phyloP scores from a whole-genome alignment of 2,888 invertebrate species.

The Athetis lepigone region DNA sequence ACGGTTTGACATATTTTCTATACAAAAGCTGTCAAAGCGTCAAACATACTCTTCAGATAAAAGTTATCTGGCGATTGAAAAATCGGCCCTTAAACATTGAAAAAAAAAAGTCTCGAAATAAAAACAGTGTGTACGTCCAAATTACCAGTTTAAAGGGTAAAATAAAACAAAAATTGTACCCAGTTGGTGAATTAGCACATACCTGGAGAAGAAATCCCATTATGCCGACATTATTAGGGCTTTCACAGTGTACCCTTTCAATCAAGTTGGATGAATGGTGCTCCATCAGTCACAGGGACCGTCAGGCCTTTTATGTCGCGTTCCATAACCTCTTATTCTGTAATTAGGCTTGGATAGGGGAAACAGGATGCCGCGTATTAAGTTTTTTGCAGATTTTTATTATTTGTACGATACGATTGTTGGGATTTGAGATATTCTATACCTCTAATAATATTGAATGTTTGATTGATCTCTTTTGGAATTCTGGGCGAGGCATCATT shows the following conservation, averaged over 20 bases:
- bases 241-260: slow-evolving; percentile 80
- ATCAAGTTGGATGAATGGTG: slow-evolving; percentile 82
- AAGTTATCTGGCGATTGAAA: too few relatives aligned
- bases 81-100: too few relatives aligned
- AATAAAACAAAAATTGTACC: slow-evolving; percentile 47
- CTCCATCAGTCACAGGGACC: slow-evolving; percentile 81
- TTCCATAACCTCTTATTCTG: slow-evolving; percentile 72
- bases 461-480: slow-evolving; percentile 21
- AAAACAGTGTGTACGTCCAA: slow-evolving; percentile 3
- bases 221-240: slow-evolving; percentile 73
- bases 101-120: slow-evolving; percentile 2
- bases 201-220: slow-evolving; percentile 78
- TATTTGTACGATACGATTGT: slow-evolving; percentile 42
- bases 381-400: slow-evolving; percentile 71
- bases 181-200: slow-evolving; percentile 71
- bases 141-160: slow-evolving; percentile 38
- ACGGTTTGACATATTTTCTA: too few relatives aligned
- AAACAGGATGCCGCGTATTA: slow-evolving; percentile 81
- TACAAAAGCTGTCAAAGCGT: too few relatives aligned
- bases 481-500: not conserved
- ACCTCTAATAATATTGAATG: slow-evolving; percentile 31
- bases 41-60: too few relatives aligned
- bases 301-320: slow-evolving; percentile 78
- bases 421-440: slow-evolving; percentile 37
- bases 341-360: slow-evolving; percentile 83